Evolutionary conservation across 35 echinoderm and acorn worm species (phyloP), one percentile per base, ranked within the genome.

Genomic region (Apostichopus californicus): DNA sequence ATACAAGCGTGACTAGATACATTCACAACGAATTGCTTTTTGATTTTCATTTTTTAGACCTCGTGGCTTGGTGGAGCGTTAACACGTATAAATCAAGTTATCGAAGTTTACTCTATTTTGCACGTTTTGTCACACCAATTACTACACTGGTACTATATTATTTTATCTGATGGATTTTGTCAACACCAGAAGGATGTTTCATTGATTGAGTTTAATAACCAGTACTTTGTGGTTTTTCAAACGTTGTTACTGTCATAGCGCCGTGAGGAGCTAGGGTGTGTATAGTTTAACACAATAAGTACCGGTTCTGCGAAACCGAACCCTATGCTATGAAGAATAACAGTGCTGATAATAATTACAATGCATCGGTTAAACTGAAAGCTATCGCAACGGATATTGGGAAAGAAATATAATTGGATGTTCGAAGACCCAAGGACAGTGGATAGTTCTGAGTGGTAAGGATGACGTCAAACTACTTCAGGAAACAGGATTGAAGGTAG

Each of bases 101-200:
- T 9, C 54, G 17, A 5, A 0, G 46, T 12, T 82, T 95, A 94
- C 96, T 95, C 81, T 94, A 83, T 97, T 95, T 92, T 97, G 94
- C 95, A 97, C 94, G 95, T 94, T 60, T 60, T 60, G 58, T 12
- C 58, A 60, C 6, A 60, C 11, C 28, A 34, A 34, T 34, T 34
- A 34, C 28, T 34, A 34, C 28, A 34, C 28, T 34, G 28, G 28
- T 34, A 34, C 28, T 34, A 34, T 34, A 34, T 34, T 34, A 34
- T 34, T 34, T 34, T 2, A 34, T 34, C 28, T 1, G 28, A 0
- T 34, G 28, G 28, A 34, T 34, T 34, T 34, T 34, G 28, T 34
- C 28, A 34, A 34, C 28, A 34, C 28, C 28, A 34, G 28, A 34
- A 34, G 28, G 1, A 34, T 34, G 28, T 34, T 34, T 34, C 0